Base-by-base conservation (phyloP, 2,888 invertebrate genomes). In the Apotomis turbidana region DNA sequence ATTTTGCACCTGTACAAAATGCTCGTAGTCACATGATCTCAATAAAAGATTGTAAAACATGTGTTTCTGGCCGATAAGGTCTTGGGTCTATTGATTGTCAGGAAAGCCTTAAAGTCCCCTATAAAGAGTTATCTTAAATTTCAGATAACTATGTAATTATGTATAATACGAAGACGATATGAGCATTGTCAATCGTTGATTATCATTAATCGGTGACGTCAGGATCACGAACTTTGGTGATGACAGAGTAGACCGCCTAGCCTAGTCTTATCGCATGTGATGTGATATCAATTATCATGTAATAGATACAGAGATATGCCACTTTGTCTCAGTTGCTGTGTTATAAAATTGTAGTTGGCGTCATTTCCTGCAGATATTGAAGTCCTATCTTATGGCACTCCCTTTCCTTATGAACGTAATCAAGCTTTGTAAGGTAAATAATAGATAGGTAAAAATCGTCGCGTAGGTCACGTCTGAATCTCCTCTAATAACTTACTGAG, bases 1-100 rank as follows among this genome's bases (percentile, higher is more conserved):
- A 49, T 55, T 55, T 55, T 57, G 38, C 62, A 69, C 49, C 62
- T 69, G 55, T 62, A 38, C 38, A 62, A 49, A 49, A n/a, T n/a
- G 46, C 5, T 5, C 27, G 44, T 12, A 10, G 9, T 68, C 68
- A 68, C 60, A 61, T 61, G 68, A 44, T 44, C 54, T 46, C 27
- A 36, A 54, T 57, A 46, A 46, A 13, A 9, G 15, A 13, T 63
- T 62, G 36, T 62, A 52, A 62, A 62, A 44, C 54, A 62, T 51
- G n/a, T 51, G 51, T 38, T 61, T 49, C 41, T 41, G 5, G 4
- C 5, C 41, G 41, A 41, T 41, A 41, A 41, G 41, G 41, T 41
- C 41, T 6, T 41, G 6, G 41, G 41, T 41, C 41, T 41, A 2
- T 27, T 27, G 27, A 27, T 27, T 41, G 41, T 41, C 27, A 27